These are phyloP conservation scores for Volucella bombylans DNA, from an alignment of 2,888 invertebrate genomes.

Conservation along the genomic window DNA sequence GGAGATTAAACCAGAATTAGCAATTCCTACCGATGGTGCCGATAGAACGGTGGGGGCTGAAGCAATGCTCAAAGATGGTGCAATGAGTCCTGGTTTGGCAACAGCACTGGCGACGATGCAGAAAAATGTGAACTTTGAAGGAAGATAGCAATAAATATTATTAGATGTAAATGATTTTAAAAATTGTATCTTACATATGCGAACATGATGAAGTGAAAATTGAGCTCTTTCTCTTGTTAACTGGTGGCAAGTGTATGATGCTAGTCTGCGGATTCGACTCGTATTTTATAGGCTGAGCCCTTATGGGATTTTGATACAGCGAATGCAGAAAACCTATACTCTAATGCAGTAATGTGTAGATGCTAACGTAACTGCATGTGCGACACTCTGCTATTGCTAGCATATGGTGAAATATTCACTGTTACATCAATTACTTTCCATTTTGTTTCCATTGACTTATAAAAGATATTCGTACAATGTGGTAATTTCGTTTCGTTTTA, in stretches of 20 bases:
- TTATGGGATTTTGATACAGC: too few relatives aligned
- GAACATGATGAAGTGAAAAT: slow-evolving; percentile 44
- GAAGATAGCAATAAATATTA: background rate
- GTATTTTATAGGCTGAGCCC: slow-evolving; percentile 18
- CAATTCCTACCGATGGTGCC: background rate
- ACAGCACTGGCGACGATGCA: slow-evolving; percentile 9
- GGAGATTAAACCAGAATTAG: background rate
- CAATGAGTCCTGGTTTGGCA: background rate
- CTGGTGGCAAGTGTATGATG: slow-evolving; percentile 41
- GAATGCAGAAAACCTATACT: too few relatives aligned
- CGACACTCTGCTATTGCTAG: too few relatives aligned
- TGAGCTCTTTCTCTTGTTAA: slow-evolving; percentile 24
- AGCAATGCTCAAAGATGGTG: too few relatives aligned
- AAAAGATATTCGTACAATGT: too few relatives aligned
- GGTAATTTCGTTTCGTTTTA: too few relatives aligned
- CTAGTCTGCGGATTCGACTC: background rate
- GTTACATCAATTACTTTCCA: too few relatives aligned
- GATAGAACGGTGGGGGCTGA: slow-evolving; percentile 2
- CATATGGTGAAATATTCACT: too few relatives aligned
- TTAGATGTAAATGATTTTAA: background rate
- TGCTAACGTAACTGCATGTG: too few relatives aligned
- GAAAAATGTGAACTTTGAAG: slow-evolving; percentile 19
- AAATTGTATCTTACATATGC: slow-evolving; percentile 50
- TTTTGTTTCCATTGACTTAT: too few relatives aligned
- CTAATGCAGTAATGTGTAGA: too few relatives aligned